Evolutionary conservation across 2,888 invertebrate species (phyloP).

Genomic region (Ochropleura plecta): DNA sequence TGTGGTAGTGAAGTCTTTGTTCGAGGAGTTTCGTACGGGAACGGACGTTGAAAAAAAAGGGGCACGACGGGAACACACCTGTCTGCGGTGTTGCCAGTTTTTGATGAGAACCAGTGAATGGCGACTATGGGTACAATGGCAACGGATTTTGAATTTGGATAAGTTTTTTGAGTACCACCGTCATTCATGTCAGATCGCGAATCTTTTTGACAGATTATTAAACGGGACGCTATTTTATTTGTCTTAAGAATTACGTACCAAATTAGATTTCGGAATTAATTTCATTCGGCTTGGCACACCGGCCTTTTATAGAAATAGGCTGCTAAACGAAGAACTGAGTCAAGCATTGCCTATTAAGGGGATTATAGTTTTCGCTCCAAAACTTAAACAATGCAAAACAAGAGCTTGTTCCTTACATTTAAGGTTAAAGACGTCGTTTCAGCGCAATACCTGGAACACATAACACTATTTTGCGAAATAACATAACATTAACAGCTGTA

Average conservation of each 20-base stretch:
- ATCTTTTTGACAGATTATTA: constrained; percentile 46
- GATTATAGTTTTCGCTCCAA: constrained; percentile 54
- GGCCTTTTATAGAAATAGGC: constrained; percentile 42
- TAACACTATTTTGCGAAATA: constrained; percentile 21
- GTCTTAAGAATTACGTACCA: constrained; percentile 8
- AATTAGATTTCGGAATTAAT: constrained; percentile 41
- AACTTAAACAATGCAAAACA: constrained; percentile 40
- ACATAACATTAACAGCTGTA: constrained; percentile 5
- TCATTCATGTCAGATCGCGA: constrained; percentile 49
- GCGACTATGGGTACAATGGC: constrained; percentile 79
- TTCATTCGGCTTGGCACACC: constrained; percentile 6
- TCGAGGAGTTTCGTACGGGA: constrained; percentile 74
- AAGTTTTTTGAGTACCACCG: constrained; percentile 55
- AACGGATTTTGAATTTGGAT: constrained; percentile 78
- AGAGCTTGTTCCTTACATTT: constrained; percentile 21
- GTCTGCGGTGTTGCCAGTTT: constrained; percentile 90
- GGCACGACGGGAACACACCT: constrained; percentile 90
- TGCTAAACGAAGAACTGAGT: constrained; percentile 43
- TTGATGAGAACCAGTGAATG: constrained; percentile 88
- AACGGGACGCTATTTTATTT: constrained; percentile 21
- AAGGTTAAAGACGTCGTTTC: constrained; percentile 17
- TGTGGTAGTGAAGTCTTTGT: constrained; percentile 70
- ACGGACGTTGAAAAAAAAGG: constrained; percentile 90
- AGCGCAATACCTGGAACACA: constrained; percentile 16
- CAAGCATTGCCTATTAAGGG: constrained; percentile 39